Evolutionary conservation across 2,797 vertebrate species (phyloP).

Genomic region (Acipenser oxyrinchus): DNA sequence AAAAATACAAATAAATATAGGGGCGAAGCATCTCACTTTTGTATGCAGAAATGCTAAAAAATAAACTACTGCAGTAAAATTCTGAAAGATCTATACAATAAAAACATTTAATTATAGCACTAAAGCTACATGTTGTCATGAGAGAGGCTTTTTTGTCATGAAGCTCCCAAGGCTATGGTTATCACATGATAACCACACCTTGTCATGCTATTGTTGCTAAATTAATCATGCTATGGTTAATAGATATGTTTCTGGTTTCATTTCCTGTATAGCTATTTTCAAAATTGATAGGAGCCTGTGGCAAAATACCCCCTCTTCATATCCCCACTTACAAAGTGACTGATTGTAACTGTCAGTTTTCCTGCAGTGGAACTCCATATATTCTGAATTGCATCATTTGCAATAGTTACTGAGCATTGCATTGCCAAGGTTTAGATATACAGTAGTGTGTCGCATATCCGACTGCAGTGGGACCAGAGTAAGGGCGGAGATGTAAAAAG

Average conservation of each 20-base stretch:
- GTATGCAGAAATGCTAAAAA: too few relatives aligned
- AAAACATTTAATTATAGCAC: not conserved
- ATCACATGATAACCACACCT: conserved; percentile 14
- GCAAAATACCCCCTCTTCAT: conserved; percentile 12
- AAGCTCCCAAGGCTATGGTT: conserved; percentile 10
- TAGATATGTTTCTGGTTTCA: conserved; percentile 20
- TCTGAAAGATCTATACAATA: too few relatives aligned
- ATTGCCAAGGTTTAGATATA: conserved; percentile 16
- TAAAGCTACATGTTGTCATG: conserved; percentile 9
- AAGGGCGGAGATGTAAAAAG: too few relatives aligned
- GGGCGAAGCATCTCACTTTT: too few relatives aligned
- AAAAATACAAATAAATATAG: too few relatives aligned
- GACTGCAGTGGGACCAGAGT: too few relatives aligned
- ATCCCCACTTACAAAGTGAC: conserved; percentile 16
- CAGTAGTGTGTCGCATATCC: too few relatives aligned
- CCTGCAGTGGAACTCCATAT: conserved; percentile 13
- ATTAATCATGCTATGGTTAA: conserved; percentile 26
- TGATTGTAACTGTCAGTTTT: conserved; percentile 10
- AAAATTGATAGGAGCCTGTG: conserved; percentile 20
- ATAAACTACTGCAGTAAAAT: too few relatives aligned
- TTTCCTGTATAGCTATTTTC: conserved; percentile 10
- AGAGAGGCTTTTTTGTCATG: conserved; percentile 10
- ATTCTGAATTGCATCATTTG: conserved; percentile 19
- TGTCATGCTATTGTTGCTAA: conserved; percentile 14
- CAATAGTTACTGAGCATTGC: conserved; percentile 11